phyloP scores from a whole-genome alignment of 2,888 invertebrate genomes.

The Strigamia maritima region DNA sequence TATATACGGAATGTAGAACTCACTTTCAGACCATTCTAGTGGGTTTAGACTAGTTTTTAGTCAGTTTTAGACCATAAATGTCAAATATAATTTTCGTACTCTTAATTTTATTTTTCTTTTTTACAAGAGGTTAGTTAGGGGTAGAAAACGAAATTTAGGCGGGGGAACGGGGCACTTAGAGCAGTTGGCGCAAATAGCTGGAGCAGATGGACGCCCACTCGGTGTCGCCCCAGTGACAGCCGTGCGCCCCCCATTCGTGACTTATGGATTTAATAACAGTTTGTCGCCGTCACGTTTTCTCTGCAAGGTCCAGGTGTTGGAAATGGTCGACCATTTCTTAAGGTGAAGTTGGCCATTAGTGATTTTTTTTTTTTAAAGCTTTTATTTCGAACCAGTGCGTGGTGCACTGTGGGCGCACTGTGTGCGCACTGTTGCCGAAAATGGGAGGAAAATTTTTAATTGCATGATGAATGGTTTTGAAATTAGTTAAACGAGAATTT shows the following conservation, averaged over 20 bases:
- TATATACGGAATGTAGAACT: too few relatives aligned
- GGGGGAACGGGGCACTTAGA: not conserved
- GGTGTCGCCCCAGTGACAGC: conserved; percentile 8
- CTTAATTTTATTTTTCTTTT: too few relatives aligned
- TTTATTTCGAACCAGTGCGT: not conserved
- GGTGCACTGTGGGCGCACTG: too few relatives aligned
- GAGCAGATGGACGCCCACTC: conserved; percentile 16
- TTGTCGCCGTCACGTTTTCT: conserved; percentile 32
- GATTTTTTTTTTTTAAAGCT: not conserved
- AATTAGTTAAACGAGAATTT: not conserved
- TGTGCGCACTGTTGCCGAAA: too few relatives aligned
- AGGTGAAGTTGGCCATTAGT: conserved; percentile 15
- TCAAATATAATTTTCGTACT: too few relatives aligned
- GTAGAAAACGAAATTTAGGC: not conserved
- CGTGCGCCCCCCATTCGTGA: conserved; percentile 21
- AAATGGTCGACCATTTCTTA: conserved; percentile 25
- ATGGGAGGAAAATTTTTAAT: not conserved
- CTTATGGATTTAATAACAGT: conserved; percentile 36
- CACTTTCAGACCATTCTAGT: too few relatives aligned
- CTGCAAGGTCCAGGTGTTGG: conserved; percentile 22
- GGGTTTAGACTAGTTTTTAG: too few relatives aligned
- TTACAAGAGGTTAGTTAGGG: not conserved
- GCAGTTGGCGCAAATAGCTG: conserved; percentile 16
- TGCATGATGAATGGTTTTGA: not conserved
- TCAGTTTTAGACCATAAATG: too few relatives aligned